Evolutionary conservation across 2,113 vertebrate species (phyloP).

Genomic region (Guaruba guarouba): DNA sequence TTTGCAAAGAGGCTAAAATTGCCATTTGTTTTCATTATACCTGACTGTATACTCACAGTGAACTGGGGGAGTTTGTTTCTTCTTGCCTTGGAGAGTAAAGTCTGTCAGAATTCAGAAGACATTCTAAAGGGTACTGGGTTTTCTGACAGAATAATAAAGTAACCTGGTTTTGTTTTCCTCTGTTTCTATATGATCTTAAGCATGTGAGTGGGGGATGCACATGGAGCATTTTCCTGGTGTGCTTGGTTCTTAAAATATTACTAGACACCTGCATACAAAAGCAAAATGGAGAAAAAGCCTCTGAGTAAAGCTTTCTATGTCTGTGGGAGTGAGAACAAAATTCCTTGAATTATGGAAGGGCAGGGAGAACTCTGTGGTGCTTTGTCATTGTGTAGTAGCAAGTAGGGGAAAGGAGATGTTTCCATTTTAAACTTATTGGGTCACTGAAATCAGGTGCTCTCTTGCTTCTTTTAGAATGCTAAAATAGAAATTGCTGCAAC

Average conservation of each 20-base stretch:
- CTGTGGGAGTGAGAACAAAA: constrained; percentile 21
- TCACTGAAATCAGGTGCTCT: constrained; percentile 51
- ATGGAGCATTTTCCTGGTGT: constrained; percentile 4
- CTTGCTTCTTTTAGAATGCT: constrained; percentile 81
- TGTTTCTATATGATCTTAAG: not conserved
- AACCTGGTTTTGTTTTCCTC: not conserved
- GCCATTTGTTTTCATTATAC: not conserved
- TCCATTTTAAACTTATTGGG: constrained; percentile 47
- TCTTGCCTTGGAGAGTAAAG: not conserved
- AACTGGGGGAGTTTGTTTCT: not conserved
- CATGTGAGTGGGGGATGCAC: not conserved
- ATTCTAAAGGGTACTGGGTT: not conserved
- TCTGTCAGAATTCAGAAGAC: not conserved
- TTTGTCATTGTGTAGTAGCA: constrained; percentile 46
- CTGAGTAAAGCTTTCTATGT: constrained; percentile 25
- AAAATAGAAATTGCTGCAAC: constrained; percentile 91
- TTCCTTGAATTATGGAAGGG: constrained; percentile 9
- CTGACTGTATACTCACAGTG: not conserved
- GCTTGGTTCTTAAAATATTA: constrained; percentile 39
- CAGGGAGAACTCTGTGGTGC: constrained; percentile 20
- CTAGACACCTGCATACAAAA: constrained; percentile 46
- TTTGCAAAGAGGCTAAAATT: not conserved
- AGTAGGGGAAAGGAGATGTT: constrained; percentile 28
- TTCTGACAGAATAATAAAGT: not conserved
- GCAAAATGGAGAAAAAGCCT: constrained; percentile 26